Evolutionary conservation across 2,888 invertebrate species (phyloP), one percentile per base, ranked within the genome.

Genomic region (Oscheius sp.): DNA sequence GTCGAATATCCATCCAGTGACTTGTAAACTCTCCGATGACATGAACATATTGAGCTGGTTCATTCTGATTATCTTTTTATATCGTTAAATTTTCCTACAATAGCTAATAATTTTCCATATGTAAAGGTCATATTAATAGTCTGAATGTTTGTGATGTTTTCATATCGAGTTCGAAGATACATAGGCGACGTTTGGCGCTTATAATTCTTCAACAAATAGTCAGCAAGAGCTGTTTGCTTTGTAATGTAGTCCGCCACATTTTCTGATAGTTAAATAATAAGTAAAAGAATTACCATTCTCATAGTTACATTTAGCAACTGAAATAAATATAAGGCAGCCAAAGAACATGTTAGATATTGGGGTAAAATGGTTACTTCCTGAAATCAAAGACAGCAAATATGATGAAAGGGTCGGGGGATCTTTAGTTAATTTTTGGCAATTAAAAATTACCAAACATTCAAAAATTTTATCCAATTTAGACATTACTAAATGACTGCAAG

Each of bases 1-100:
- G 59, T 1, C 59, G 41, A 41, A 59, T 44, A 32, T 59, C 59
- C 12, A 44, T 59, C 59, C 59, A 59, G 1, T 14, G 14, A 24
- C n/a, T n/a, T 3, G n/a, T 44, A 9, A 41, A 28, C 14, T 24
- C 59, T 5, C 38, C 12, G 12, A 59, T 59, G 26, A 41, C 24
- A 2, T 41, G 17, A 24, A 44, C 26, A 17, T 24, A 44, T 14
- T 59, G 59, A 17, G 41, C 59, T 30, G 59, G 59, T 20, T 59
- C 59, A 9, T 59, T 59, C 59, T 59, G 14, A 41, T 44, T 9
- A 3, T 8, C 17, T 44, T 17, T 44, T 17, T 12, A n/a, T 44
- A 14, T 59, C 8, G 2, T 22, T 8, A 1, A 8, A 26, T 20
- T 1, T 14, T 2, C 24, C 24, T 20, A 59, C 59, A n/a, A 59